Evolutionary conservation across 2,797 vertebrate genomes (phyloP), one percentile per base, ranked within the genome.

Genomic region (Lacerta bilineata): DNA sequence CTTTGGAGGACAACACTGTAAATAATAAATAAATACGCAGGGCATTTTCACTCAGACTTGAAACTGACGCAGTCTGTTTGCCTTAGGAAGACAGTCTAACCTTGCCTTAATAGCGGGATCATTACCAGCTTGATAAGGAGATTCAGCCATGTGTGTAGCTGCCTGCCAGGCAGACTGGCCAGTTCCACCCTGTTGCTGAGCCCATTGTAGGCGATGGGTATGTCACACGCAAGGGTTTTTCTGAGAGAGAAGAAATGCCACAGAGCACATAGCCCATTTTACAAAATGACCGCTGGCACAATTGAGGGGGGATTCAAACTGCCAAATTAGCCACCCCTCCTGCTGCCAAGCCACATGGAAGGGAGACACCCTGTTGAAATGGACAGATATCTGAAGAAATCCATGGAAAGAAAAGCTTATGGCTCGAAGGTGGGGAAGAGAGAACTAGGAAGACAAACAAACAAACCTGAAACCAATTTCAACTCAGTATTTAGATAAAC

Each of bases 401-500:
- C 69, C 46, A 20, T 33, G 27, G 36, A 50, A 86, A 66, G 76
- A 55, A 18, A 68, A 69, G 9, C 2, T 39, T 39, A 75, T 39
- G 43, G 81, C 78, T 20, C n/a, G 5, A 18, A 10, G 50, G 50
- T 17, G 50, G 18, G 8, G 33, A 36, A 25, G 5, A 61, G 9
- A n/a, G 18, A 71, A 29, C 11, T 18, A 39, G 18, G 13, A n/a
- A 46, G 27, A 55, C 50, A 55, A 27, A 71, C 3, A 55, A 69
- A 50, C 59, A 68, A 55, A 33, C 77, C 77, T 50, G 8, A 89
- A 88, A 80, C 50, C 50, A 36, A 75, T 86, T 85, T 68, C 83
- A 75, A 43, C 33, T 25, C 25, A 39, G 25, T 15, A 8, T 7
- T 79, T 39, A 33, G 15, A 88, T 39, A 69, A 84, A 41, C 76